These are phyloP conservation scores for Microctonus aethiopoides DNA, from an alignment of 2,888 invertebrate genomes.

Conservation along the genomic window DNA sequence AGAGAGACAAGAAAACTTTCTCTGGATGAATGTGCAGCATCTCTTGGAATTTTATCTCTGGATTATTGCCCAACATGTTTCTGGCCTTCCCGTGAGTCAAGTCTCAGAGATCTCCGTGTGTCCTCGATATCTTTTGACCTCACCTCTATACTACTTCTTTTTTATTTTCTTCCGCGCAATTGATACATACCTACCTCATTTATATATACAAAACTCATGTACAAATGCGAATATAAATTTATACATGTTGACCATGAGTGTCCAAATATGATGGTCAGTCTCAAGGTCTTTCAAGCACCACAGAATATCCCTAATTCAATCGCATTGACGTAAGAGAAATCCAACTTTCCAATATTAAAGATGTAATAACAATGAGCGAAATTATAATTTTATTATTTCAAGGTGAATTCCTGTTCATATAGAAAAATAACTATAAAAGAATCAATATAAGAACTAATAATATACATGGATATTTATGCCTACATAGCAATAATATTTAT, in stretches of 20 bases:
- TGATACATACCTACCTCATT: background rate
- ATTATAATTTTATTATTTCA: constrained; percentile 2
- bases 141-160: background rate
- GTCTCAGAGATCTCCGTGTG: background rate
- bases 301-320: background rate
- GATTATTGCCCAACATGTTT: constrained; percentile 8
- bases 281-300: constrained; percentile 15
- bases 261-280: constrained; percentile 9
- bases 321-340: background rate
- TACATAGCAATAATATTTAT: background rate
- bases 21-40: constrained; percentile 22
- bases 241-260: background rate
- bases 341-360: constrained; percentile 10
- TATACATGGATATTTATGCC: background rate
- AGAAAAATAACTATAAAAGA: background rate
- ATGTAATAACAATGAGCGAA: background rate
- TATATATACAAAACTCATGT: background rate
- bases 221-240: no score
- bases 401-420: background rate
- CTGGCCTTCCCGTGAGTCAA: constrained; percentile 4
- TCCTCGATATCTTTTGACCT: constrained; percentile 1
- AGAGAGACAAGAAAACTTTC: constrained; percentile 38
- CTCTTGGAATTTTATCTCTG: constrained; percentile 10
- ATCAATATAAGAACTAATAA: background rate
- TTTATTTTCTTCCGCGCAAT: background rate